phyloP scores from a whole-genome alignment of 2,888 invertebrate species.

The Andricus curvator region DNA sequence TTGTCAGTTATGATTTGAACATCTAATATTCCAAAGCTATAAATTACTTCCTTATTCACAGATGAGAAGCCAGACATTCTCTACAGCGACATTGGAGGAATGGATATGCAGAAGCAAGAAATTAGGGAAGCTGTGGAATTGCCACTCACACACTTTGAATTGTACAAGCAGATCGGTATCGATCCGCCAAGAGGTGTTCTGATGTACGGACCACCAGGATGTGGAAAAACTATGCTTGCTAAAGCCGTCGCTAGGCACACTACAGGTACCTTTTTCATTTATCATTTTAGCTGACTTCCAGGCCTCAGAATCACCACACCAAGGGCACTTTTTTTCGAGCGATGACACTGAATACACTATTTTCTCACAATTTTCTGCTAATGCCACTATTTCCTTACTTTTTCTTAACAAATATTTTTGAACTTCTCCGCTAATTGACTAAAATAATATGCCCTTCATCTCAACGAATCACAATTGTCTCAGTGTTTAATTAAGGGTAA shows the following conservation, averaged over 20 bases:
- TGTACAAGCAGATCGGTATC: constrained; percentile 99
- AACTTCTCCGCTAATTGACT: too few species aligned
- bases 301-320: too few species aligned
- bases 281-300: too few species aligned
- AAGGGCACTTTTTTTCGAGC: too few species aligned
- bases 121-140: constrained; percentile 99
- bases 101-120: constrained; percentile 99
- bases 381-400: too few species aligned
- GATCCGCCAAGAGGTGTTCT: constrained; percentile 99
- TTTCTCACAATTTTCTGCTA: too few species aligned
- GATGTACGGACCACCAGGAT: constrained; percentile 99
- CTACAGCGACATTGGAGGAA: constrained; percentile 98
- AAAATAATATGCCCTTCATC: too few species aligned
- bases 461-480: too few species aligned
- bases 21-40: constrained; percentile 22
- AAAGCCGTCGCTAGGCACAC: constrained; percentile 99
- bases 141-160: constrained; percentile 98
- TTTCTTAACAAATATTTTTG: too few species aligned
- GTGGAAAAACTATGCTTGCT: constrained; percentile 99
- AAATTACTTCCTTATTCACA: constrained; percentile 63
- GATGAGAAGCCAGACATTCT: constrained; percentile 99
- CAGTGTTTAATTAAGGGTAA: too few species aligned
- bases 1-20: too few species aligned
- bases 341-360: too few species aligned
- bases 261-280: constrained; percentile 82